A percentile compares a stretch with the other conserved stretches of the same genome.
Evolutionary conservation across 2,113 vertebrate genomes (phyloP).

Genomic region (Pedionomus torquatus): DNA sequence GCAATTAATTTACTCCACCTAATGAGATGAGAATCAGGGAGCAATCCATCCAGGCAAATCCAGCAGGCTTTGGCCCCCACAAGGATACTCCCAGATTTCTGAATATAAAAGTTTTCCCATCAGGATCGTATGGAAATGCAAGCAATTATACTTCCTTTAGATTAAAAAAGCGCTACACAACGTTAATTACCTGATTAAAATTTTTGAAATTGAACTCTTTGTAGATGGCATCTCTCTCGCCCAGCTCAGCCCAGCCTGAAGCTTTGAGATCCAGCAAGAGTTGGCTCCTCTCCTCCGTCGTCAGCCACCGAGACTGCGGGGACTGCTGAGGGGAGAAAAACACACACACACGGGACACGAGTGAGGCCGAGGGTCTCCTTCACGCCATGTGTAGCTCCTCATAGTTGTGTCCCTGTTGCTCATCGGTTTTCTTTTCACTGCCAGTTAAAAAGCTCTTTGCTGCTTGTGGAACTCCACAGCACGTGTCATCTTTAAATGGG

Average conservation of each 20-base stretch:
- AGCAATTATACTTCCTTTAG: not conserved
- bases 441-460: too few relatives aligned
- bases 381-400: too few relatives aligned
- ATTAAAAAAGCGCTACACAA: not conserved
- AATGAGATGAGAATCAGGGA: not conserved
- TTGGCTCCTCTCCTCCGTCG: slow-evolving; percentile 86
- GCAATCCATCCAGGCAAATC: not conserved
- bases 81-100: not conserved
- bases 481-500: too few relatives aligned
- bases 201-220: slow-evolving; percentile 95
- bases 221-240: slow-evolving; percentile 90
- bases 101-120: slow-evolving; percentile 33
- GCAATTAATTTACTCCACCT: not conserved
- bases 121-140: not conserved
- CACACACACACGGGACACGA: not conserved
- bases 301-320: slow-evolving; percentile 83
- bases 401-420: too few relatives aligned
- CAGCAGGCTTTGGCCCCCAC: not conserved
- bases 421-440: too few relatives aligned
- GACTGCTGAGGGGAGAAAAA: slow-evolving; percentile 72
- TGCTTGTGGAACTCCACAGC: too few relatives aligned
- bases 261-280: slow-evolving; percentile 83
- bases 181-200: slow-evolving; percentile 88
- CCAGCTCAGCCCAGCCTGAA: slow-evolving; percentile 87
- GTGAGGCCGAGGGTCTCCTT: not conserved